Percentiles rank a stretch among this genome's conserved stretches.
These are phyloP conservation scores for Crioceris asparagi DNA, from an alignment of 2,888 invertebrate genomes.

Conservation along the genomic window DNA sequence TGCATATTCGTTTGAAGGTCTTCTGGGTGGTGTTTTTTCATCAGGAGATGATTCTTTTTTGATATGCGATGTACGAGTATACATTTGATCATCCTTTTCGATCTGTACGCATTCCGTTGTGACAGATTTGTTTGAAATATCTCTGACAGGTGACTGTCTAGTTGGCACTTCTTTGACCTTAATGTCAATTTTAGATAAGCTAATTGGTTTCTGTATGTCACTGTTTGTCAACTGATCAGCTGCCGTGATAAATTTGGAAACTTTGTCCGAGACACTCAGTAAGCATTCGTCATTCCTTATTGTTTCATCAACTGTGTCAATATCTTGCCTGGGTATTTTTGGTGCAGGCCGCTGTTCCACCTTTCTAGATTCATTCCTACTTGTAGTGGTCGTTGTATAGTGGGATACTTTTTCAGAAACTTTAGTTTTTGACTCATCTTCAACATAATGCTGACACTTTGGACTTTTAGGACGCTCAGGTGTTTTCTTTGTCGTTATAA, in stretches of 20 bases:
- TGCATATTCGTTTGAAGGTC: slow-evolving; percentile 21
- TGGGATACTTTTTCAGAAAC: slow-evolving; percentile 46
- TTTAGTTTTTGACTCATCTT: slow-evolving; percentile 37
- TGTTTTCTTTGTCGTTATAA: slow-evolving; percentile 22
- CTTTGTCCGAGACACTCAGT: slow-evolving; percentile 55
- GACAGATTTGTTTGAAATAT: slow-evolving; percentile 14
- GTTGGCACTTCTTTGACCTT: slow-evolving; percentile 3
- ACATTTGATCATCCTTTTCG: slow-evolving; percentile 21
- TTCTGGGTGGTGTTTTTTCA: slow-evolving; percentile 23
- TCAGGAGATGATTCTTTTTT: slow-evolving; percentile 10
- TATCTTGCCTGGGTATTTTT: slow-evolving; percentile 37
- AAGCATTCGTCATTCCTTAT: slow-evolving; percentile 44
- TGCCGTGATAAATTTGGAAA: slow-evolving; percentile 51
- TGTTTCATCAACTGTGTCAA: slow-evolving; percentile 23
- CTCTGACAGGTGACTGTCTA: slow-evolving; percentile 14
- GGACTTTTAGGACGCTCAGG: slow-evolving; percentile 32
- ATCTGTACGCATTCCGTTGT: slow-evolving; percentile 22
- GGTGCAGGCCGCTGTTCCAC: slow-evolving; percentile 31
- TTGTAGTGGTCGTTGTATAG: slow-evolving; percentile 28
- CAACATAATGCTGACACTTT: slow-evolving; percentile 25
- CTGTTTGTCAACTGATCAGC: slow-evolving; percentile 45
- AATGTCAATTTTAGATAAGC: slow-evolving; percentile 22
- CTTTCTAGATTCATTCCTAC: slow-evolving; percentile 17
- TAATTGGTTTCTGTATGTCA: slow-evolving; percentile 17
- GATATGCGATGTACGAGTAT: slow-evolving; percentile 13